These are phyloP conservation scores for Heliconius erato DNA, from an alignment of 2,888 invertebrate genomes.

Conservation along the genomic window DNA sequence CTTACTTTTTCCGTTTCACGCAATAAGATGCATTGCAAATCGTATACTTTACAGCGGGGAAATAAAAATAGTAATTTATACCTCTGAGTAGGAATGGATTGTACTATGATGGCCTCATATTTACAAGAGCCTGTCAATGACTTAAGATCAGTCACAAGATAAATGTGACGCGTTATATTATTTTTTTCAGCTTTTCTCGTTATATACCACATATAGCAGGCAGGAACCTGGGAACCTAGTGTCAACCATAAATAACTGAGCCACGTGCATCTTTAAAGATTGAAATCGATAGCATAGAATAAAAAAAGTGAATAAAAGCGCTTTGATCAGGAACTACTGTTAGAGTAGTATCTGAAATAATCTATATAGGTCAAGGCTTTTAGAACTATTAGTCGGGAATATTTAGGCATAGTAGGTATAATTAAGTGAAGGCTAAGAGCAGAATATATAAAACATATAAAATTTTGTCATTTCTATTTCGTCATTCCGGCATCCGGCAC, in stretches of 20 bases:
- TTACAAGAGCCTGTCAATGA: neutral
- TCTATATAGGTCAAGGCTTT: conserved; percentile 25
- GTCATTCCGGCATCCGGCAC: too few relatives aligned
- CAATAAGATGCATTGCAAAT: too few relatives aligned
- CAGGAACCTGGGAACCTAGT: too few relatives aligned
- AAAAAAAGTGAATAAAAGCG: neutral
- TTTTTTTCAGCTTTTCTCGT: too few relatives aligned
- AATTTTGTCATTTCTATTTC: too few relatives aligned
- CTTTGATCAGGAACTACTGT: neutral
- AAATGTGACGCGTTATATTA: too few relatives aligned
- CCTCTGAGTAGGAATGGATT: too few relatives aligned
- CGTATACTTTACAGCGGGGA: too few relatives aligned
- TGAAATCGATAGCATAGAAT: conserved; percentile 5
- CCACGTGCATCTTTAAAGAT: neutral
- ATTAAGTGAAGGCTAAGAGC: neutral
- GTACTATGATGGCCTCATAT: neutral
- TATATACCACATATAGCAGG: too few relatives aligned
- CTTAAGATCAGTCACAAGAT: neutral
- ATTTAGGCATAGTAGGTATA: neutral
- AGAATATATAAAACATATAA: neutral
- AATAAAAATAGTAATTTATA: too few relatives aligned
- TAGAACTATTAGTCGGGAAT: neutral
- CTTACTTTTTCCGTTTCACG: too few relatives aligned
- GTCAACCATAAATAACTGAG: neutral
- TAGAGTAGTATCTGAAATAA: neutral